Evolutionary conservation across 2,888 invertebrate species (phyloP).

Genomic region (Penaeus monodon): DNA sequence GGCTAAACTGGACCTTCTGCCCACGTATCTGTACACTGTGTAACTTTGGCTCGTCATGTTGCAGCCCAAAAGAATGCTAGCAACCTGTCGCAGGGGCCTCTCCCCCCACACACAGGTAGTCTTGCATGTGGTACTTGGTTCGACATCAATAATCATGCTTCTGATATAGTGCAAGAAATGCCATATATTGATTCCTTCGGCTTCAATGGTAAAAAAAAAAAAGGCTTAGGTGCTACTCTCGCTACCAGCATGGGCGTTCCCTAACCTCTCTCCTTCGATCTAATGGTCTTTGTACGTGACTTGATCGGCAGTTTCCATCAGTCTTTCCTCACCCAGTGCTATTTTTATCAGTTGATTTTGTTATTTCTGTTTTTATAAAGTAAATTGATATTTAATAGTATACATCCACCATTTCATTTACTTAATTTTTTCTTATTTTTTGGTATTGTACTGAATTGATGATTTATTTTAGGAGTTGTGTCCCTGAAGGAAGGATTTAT

Average conservation of each 20-base stretch:
- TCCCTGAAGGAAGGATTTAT: too few species aligned
- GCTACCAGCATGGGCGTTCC: slow-evolving; percentile 21
- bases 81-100: slow-evolving; percentile 41
- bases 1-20: slow-evolving; percentile 9
- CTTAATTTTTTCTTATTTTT: too few species aligned
- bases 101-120: slow-evolving; percentile 41
- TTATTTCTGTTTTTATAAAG: too few species aligned
- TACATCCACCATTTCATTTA: too few species aligned
- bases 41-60: slow-evolving; percentile 29
- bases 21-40: not conserved
- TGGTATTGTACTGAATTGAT: too few species aligned
- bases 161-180: slow-evolving; percentile 42
- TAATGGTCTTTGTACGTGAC: not conserved
- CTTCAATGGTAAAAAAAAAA: slow-evolving; percentile 41
- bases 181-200: slow-evolving; percentile 50
- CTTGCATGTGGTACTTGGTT: slow-evolving; percentile 37
- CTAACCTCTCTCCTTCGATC: not conserved
- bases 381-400: too few species aligned
- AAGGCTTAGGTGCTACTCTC: slow-evolving; percentile 18
- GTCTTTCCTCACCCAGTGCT: not conserved
- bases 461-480: too few species aligned
- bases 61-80: slow-evolving; percentile 46
- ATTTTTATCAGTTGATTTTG: too few species aligned
- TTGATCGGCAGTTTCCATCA: slow-evolving; percentile 3
- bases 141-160: slow-evolving; percentile 47